These are phyloP conservation scores for Acrobeloides nanus DNA, from an alignment of 2,888 invertebrate species.

Conservation along the genomic window DNA sequence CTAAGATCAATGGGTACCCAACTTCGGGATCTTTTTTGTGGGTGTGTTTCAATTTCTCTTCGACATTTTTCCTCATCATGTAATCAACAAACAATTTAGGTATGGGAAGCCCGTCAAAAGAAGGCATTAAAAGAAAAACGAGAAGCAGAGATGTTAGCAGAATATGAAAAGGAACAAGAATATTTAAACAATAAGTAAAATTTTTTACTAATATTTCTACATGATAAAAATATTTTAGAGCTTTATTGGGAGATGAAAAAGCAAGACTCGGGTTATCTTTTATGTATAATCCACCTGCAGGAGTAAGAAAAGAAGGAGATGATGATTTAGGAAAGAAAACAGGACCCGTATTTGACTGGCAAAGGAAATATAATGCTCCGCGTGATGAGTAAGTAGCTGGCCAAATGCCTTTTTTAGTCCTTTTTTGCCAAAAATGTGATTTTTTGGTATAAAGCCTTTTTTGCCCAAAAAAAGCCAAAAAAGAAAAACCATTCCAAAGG, in stretches of 20 bases:
- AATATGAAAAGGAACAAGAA: conserved; percentile 98
- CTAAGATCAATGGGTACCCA: not conserved
- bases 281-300: conserved; percentile 98
- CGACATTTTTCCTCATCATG: too few relatives aligned
- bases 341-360: conserved; percentile 99
- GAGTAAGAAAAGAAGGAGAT: conserved; percentile 57
- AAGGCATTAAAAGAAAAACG: conserved; percentile 91
- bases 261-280: conserved; percentile 95
- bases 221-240: conserved; percentile 63
- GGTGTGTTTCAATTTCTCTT: too few relatives aligned
- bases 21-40: not conserved
- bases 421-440: too few relatives aligned
- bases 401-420: too few relatives aligned
- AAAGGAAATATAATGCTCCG: conserved; percentile 95
- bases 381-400: too few relatives aligned
- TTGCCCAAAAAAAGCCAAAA: too few relatives aligned
- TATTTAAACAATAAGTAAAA: conserved; percentile 84
- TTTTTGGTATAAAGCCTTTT: too few relatives aligned
- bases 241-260: conserved; percentile 93
- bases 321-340: too few relatives aligned
- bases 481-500: too few relatives aligned
- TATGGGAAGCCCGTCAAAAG: conserved; percentile 99
- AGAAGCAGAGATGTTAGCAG: conserved; percentile 87
- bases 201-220: conserved; percentile 2
- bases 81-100: conserved; percentile 60